phyloP scores from a whole-genome alignment of 2,888 invertebrate genomes.

The Xanthorhoe designata region DNA sequence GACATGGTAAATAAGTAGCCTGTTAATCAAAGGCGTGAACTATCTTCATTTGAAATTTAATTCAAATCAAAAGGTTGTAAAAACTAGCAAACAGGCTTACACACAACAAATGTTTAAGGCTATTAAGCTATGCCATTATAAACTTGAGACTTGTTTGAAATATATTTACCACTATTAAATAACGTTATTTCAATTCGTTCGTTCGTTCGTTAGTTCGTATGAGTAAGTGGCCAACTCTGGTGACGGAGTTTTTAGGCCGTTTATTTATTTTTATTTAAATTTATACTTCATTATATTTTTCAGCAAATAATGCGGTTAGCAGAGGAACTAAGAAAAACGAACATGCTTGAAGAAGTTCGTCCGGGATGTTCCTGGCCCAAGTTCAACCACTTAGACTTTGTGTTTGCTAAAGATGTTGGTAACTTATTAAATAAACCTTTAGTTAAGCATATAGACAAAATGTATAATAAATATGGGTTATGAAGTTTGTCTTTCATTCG shows the following conservation, averaged over 20 bases:
- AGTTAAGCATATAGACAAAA: conserved; percentile 56
- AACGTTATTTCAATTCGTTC: no score
- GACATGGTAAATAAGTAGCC: no score
- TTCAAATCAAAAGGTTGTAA: no score
- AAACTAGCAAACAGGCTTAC: background rate
- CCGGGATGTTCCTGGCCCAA: conserved; percentile 72
- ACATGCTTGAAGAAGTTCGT: conserved; percentile 61
- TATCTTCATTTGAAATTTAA: no score
- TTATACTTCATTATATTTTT: conserved; percentile 32
- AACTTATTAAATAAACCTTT: conserved; percentile 68
- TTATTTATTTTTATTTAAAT: background rate
- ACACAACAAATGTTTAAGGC: background rate
- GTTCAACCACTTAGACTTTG: conserved; percentile 79
- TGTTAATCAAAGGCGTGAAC: no score
- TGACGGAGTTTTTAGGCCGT: no score
- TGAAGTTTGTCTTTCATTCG: conserved; percentile 46
- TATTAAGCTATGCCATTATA: no score
- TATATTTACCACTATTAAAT: no score
- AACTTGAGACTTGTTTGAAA: no score
- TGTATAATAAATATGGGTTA: conserved; percentile 69
- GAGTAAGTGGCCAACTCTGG: no score
- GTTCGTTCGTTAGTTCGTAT: no score
- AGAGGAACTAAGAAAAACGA: conserved; percentile 57
- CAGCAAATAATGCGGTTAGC: conserved; percentile 75
- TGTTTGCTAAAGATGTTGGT: conserved; percentile 74